Base-by-base conservation (phyloP, 2,113 vertebrate genomes). In the Capra hircus region DNA sequence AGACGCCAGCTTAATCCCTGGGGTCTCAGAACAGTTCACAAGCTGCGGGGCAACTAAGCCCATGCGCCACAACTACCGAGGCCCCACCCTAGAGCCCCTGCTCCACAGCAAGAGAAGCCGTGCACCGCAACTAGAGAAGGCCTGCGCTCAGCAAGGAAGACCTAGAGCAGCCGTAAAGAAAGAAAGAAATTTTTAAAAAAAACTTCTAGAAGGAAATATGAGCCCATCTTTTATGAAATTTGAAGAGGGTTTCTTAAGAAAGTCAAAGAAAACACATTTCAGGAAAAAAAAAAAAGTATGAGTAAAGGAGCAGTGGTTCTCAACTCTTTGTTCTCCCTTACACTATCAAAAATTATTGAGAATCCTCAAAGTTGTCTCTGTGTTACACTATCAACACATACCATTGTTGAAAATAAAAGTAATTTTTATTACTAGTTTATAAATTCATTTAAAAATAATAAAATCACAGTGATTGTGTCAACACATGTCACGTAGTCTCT, bases 281-380 rank as follows among this genome's bases (percentile, higher is more conserved):
- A 96, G 45, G 95, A 83, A 83, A 19, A 36, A 59, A 95, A 95
- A 89, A 82, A 43, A 62, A 33, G 62, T 78, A 83, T 80, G 57
- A 80, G 90, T n/a, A 90, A 94, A 97, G 64, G 12, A 97, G 53
- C 48, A 88, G 23, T 36, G 2, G 52, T 92, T 95, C 77, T 92
- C 52, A 88, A 59, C 23, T 59, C 55, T 77, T 77, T 62, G 45
- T 64, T 80, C 15, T 12, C 28, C 52, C 95, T 77, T 86, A 74
- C 4, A 67, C 16, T 77, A 88, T 14, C 60, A 83, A 90, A 92
- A 92, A 60, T 77, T 84, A 71, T 1, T 90, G 52, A 86, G 64
- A 25, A 59, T 13, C 33, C 30, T 33, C 88, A 67, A 91, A 71
- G 77, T 30, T 67, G 12, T 85, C 45, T 86, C 21, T 78, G 15